A percentile compares a stretch with the other conserved stretches of the same genome.
These are phyloP conservation scores for Coleophora flavipennella DNA, from an alignment of 2,888 invertebrate species.

Conservation along the genomic window DNA sequence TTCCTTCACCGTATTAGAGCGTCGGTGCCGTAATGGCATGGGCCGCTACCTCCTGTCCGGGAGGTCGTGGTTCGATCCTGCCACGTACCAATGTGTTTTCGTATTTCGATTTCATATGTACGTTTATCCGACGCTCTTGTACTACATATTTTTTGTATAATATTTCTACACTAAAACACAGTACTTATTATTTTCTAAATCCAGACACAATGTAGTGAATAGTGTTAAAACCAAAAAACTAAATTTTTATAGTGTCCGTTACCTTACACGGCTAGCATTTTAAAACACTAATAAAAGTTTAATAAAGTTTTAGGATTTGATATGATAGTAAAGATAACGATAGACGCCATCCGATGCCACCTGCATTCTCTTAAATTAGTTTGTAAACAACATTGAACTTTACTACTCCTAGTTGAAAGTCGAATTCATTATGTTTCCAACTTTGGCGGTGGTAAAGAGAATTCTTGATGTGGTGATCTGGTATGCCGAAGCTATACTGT, in stretches of 20 bases:
- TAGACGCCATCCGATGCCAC: constrained; percentile 49
- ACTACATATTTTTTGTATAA: no score
- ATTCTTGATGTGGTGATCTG: constrained; percentile 61
- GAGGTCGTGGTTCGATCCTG: no score
- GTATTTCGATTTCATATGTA: no score
- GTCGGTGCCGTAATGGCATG: no score
- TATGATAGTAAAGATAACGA: constrained; percentile 60
- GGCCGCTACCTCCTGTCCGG: no score
- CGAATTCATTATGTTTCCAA: constrained; percentile 8
- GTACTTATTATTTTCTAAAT: no score
- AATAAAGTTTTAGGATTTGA: constrained; percentile 52
- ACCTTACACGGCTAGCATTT: constrained; percentile 55
- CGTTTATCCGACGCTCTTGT: no score
- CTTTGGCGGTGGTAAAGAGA: constrained; percentile 32
- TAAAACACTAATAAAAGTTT: constrained; percentile 62
- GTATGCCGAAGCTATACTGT: constrained; percentile 50
- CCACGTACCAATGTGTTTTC: no score
- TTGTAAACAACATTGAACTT: constrained; percentile 16
- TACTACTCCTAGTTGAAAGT: constrained; percentile 9
- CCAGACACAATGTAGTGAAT: not conserved
- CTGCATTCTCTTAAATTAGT: constrained; percentile 41
- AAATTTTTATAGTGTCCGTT: constrained; percentile 28
- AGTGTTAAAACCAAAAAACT: not conserved
- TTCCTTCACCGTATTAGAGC: no score
- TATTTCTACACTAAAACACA: no score